These are phyloP conservation scores for Ceratosolen solmsi DNA, from an alignment of 1,140 invertebrate genomes.

Conservation along the genomic window DNA sequence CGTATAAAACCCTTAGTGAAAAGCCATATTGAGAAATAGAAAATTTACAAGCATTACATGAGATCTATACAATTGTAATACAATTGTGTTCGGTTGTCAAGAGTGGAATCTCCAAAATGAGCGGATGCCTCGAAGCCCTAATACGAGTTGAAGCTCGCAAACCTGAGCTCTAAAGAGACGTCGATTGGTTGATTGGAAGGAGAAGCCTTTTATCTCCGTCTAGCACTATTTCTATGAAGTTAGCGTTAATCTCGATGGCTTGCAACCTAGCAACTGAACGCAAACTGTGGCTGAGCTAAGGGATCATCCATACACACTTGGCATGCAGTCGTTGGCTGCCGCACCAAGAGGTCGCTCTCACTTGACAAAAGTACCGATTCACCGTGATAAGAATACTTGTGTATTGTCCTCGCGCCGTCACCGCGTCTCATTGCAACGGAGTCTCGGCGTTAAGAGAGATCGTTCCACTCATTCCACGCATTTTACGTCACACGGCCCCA, in stretches of 20 bases:
- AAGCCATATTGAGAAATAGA: no score
- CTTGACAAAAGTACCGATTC: not conserved
- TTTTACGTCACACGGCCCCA: no score
- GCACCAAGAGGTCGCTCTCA: not conserved
- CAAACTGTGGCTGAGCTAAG: not conserved
- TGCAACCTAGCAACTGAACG: not conserved
- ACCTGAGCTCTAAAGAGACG: not conserved
- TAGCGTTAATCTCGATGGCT: not conserved
- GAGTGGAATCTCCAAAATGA: not conserved
- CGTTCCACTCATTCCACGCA: no score
- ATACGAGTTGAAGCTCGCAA: not conserved
- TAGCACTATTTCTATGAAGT: not conserved
- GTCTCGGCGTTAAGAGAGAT: no score
- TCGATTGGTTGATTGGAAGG: not conserved
- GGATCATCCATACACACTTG: not conserved
- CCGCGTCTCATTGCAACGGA: no score
- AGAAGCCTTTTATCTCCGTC: not conserved
- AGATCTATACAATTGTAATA: no score
- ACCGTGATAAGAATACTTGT: not conserved
- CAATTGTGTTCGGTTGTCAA: not conserved
- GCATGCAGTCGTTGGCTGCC: not conserved
- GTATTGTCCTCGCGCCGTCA: no score
- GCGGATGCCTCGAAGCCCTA: not conserved
- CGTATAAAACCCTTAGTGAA: no score
- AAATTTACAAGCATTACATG: no score